Evolutionary conservation across 1,140 invertebrate genomes (phyloP), one percentile per base, ranked within the genome.

Genomic region (Pectinophora gossypiella): DNA sequence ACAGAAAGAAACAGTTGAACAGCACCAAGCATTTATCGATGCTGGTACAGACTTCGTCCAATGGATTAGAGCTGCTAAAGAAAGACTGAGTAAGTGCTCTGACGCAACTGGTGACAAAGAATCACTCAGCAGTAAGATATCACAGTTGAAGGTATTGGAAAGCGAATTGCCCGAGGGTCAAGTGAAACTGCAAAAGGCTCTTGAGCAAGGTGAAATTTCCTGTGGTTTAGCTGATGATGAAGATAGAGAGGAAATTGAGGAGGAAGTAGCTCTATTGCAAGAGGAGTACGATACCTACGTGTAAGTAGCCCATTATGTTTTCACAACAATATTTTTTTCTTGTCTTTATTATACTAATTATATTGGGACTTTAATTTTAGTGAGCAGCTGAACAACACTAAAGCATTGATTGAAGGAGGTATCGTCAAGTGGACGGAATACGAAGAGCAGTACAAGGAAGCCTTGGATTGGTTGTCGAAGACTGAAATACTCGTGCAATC

Each of bases 371-470:
- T 3, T 12, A 9, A 32, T 32, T 40, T 10, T 61, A 92, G 91
- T 19, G 94, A 95, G 59, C 90, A 92, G 20, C 72, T 97, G 2
- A 93, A 91, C 54, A 93, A 92, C 63, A 94, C 94, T 0, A 97
- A 97, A 87, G 91, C 90, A 55, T 89, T 96, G 19, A 89, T 99
- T 3, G 96, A 98, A 88, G 90, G 93, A 51, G 96, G 95, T 56
- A 95, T 98, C 71, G 95, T 97, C 0, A 96, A 97, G 84, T 98
- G 97, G 97, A 95, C 95, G 13, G 96, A 98, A 84, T 98, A 98
- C 73, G 96, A 98, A 86, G 96, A 98, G 76, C 95, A 97, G 67
- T 96, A 96, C 71, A 92, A 93, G 67, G 95, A 97, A 88, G 96
- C 96, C 43, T 88, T 93, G 48, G 93, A 96, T 63, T 98, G 96